Evolutionary conservation across 2,113 vertebrate species (phyloP), one percentile per base, ranked within the genome.

Genomic region (Tupaia chinensis): DNA sequence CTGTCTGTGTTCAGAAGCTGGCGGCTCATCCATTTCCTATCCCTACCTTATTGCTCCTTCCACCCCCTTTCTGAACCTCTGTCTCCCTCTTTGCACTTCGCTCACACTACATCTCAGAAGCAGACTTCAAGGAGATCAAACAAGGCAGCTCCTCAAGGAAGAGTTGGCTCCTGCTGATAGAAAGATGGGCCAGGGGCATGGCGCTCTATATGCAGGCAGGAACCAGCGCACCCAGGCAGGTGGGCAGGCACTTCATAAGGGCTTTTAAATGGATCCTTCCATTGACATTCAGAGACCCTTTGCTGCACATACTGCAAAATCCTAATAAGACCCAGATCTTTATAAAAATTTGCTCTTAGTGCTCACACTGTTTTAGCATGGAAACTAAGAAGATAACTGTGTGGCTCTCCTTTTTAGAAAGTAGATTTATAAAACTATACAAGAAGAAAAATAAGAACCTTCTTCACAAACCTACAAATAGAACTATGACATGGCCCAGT

Each of bases 1-100:
- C 19, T 22, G 44, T 32, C 17, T 1, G 5, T 9, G 22, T 25
- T 53, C 54, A 0, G 25, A 78, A 65, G 58, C 61, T 1, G 1
- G 16, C 56, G 53, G 19, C 44, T 9, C 11, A 1, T 0, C 2
- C 9, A 0, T 10, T 20, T 34, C 13, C 56, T 2, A 9, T 4
- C 16, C 16, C 0, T 4, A 13, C 32, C 68, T 14, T 34, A 4
- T 2, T 29, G 56, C 34, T 77, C 16, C 77, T 54, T 19, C 5
- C 0, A n/a, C 7, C 53, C 20, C 74, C 25, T 84, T 78, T n/a
- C 56, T 11, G 44, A 3, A 7, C 22, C 69, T 86, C 7, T 2
- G 7, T 34, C 2, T 1, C 27, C 23, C 65, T 82, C 69, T 32
- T 13, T 22, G 27, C 27, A 2, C 0, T 2, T 3, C 17, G 29